A percentile compares a stretch with the other conserved stretches of the same genome.
These are phyloP conservation scores for Bryconaethiops microstoma DNA, from an alignment of 2,797 vertebrate species.

Conservation along the genomic window DNA sequence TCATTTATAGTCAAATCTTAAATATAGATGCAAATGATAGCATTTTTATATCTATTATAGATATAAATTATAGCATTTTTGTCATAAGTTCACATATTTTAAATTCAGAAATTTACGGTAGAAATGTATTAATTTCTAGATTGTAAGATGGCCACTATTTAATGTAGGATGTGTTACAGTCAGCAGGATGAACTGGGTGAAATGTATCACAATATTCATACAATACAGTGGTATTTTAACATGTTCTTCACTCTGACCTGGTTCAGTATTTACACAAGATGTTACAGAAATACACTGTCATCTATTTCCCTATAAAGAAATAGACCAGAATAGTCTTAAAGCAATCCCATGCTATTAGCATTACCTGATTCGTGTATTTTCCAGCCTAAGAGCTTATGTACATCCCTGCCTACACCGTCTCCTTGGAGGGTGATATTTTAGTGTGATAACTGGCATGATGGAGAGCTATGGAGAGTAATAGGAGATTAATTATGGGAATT, in stretches of 20 bases:
- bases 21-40: no score
- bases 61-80: no score
- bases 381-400: constrained; percentile 22
- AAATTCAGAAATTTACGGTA: no score
- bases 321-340: constrained; percentile 17
- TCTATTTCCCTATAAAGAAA: constrained; percentile 7
- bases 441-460: constrained; percentile 58
- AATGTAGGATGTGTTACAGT: no score
- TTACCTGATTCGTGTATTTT: constrained; percentile 17
- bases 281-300: background rate
- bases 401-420: constrained; percentile 30
- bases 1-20: no score
- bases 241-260: constrained; percentile 7
- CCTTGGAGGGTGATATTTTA: constrained; percentile 40
- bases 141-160: no score
- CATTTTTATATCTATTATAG: no score
- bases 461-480: constrained; percentile 68
- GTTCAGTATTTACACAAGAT: constrained; percentile 5
- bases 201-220: background rate
- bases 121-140: no score
- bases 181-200: background rate
- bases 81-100: no score
- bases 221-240: background rate
- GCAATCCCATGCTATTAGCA: constrained; percentile 25
- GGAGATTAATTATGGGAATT: constrained; percentile 77